Conservation (phyloP, 2,797 vertebrate genomes). For the Sardinella longiceps region DNA sequence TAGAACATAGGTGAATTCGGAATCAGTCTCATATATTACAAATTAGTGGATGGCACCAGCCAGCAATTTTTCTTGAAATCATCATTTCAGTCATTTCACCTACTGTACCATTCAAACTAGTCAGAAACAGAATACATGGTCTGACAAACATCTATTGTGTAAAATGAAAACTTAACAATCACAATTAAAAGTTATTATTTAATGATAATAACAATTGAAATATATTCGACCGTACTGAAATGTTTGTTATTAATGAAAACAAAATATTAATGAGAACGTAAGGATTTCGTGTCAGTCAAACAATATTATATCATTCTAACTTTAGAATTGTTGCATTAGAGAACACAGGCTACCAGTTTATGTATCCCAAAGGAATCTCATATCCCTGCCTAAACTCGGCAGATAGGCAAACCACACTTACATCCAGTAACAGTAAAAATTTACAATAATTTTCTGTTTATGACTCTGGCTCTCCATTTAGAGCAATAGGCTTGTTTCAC, state of each 20-base stretch:
- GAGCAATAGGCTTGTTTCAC: constrained; percentile 38
- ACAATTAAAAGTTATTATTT: constrained; percentile 23
- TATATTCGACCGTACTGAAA: constrained; percentile 7
- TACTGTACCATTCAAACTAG: neutral
- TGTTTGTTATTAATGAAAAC: neutral
- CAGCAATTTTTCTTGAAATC: neutral
- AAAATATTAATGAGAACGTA: neutral
- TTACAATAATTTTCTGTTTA: neutral
- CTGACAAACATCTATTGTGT: neutral
- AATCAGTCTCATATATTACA: neutral
- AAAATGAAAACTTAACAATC: constrained; percentile 16
- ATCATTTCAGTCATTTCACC: neutral
- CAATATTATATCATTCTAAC: neutral
- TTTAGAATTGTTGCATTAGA: neutral
- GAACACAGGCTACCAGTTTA: neutral
- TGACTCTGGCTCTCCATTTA: neutral
- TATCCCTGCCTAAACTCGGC: neutral
- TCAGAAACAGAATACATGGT: neutral
- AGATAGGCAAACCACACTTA: neutral
- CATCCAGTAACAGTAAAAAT: neutral
- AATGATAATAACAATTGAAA: constrained; percentile 11
- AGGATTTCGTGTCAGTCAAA: neutral
- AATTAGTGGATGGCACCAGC: neutral
- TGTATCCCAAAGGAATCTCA: neutral
- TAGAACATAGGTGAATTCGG: neutral